Conservation (phyloP, 2,113 vertebrate species). For the Mastomys coucha region DNA sequence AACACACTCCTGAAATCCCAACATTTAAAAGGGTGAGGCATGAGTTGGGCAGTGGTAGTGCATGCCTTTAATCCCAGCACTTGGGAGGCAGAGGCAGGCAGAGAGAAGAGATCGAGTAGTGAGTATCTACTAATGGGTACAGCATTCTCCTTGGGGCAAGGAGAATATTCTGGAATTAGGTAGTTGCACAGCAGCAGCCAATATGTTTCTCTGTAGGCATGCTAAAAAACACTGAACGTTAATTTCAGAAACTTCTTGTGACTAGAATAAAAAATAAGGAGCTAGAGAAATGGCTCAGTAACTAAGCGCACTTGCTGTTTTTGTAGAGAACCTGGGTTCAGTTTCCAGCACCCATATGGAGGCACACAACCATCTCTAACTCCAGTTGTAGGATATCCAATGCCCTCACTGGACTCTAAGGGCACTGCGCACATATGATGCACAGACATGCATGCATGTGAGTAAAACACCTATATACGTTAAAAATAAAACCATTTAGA, state of each 20-base stretch:
- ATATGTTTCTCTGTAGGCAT: background rate
- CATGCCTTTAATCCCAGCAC: no score
- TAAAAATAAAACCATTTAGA: background rate
- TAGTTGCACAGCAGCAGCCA: background rate
- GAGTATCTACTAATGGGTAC: background rate
- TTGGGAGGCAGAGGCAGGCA: no score
- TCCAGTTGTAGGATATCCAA: background rate
- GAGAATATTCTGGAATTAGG: slow-evolving; percentile 10
- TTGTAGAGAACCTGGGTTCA: background rate
- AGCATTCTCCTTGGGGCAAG: background rate
- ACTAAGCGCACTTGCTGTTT: background rate
- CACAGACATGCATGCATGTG: background rate
- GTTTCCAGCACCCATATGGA: background rate
- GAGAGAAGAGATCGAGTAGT: background rate
- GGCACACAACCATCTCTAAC: no score
- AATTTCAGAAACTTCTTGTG: background rate
- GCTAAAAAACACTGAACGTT: background rate
- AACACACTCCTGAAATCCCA: background rate
- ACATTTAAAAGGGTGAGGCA: no score
- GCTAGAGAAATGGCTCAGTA: background rate
- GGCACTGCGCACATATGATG: background rate
- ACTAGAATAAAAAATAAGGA: background rate
- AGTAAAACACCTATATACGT: background rate
- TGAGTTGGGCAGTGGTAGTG: no score
- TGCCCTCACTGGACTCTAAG: background rate